Evolutionary conservation across 2,113 vertebrate genomes (phyloP), one percentile per base, ranked within the genome.

Genomic region (Microcebus griseorufus): DNA sequence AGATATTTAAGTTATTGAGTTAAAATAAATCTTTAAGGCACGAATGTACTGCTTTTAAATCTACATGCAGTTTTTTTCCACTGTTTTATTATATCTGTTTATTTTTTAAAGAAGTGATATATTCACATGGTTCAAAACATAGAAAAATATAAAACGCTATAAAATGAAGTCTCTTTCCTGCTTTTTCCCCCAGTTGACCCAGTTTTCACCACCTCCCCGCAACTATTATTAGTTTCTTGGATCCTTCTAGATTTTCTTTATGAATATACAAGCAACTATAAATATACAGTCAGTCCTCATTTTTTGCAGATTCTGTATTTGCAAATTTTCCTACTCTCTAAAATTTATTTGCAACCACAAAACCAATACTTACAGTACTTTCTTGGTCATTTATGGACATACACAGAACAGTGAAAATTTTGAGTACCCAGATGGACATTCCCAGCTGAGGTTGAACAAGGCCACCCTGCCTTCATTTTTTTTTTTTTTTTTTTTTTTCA

Each of bases 161-260:
- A 42, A 58, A 91, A 48, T 64, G 42, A 60, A 73, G 51, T 69
- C 51, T 62, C 42, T 55, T 70, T 84, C 29, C 53, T 29, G 6
- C 27, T 83, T 62, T 34, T 45, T 20, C 51, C 39, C 37, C 39
- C 29, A 16, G 3, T 70, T 58, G 37, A 42, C 53, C 42, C n/a
- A 55, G 89, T 81, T n/a, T 69, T 72, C 5, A 58, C 23, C 45
- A 17, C 29, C 20, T 87, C 75, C 39, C 62, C 37, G 25, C 20
- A 85, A 42, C 45, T 72, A 10, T 58, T 48, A 55, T 45, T 48
- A n/a, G 65, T 81, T 96, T 67, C 58, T 75, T 60, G 25, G 22
- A 34, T 81, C n/a, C 60, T 94, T 86, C 58, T 11, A 75, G 55
- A 86, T 39, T 93, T 80, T 93, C 81, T 73, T 85, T 58, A 58